A percentile compares a stretch with the other conserved stretches of the same genome.
Conservation (phyloP, 1,140 invertebrate genomes). For the Heterodera schachtii region DNA sequence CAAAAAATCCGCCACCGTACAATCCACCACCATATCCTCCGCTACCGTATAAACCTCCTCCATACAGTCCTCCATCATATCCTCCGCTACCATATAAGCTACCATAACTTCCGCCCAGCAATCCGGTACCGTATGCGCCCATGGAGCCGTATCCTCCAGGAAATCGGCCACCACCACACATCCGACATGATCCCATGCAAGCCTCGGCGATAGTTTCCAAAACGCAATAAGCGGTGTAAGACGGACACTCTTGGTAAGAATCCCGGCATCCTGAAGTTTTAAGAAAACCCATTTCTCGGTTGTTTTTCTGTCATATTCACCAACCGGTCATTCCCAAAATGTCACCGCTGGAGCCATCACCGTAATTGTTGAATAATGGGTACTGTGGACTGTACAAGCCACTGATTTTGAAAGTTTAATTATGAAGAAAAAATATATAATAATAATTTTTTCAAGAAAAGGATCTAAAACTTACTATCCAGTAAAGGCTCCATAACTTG, state of each 20-base stretch:
- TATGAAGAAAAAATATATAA: too few relatives aligned
- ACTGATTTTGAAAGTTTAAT: background rate
- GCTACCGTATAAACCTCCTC: too few relatives aligned
- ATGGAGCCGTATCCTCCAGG: background rate
- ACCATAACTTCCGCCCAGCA: background rate
- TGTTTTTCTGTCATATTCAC: background rate
- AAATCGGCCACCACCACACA: background rate
- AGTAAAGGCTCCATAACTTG: background rate
- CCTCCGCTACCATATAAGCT: too few relatives aligned
- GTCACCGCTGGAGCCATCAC: background rate
- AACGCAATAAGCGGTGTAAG: slow-evolving; percentile 14
- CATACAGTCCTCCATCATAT: too few relatives aligned
- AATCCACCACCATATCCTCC: too few relatives aligned
- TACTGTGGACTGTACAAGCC: background rate
- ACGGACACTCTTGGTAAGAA: background rate
- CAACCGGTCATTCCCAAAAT: slow-evolving; percentile 5
- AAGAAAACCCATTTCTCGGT: background rate
- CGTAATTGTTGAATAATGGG: background rate
- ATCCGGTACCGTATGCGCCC: background rate
- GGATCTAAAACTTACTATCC: background rate
- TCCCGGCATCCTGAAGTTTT: slow-evolving; percentile 3
- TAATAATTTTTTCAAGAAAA: background rate
- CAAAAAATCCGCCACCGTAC: too few relatives aligned
- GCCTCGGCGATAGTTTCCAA: slow-evolving; percentile 12
- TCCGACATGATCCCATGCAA: slow-evolving; percentile 20